Evolutionary conservation across 2,113 vertebrate genomes (phyloP).

Genomic region (Pantherophis guttatus): DNA sequence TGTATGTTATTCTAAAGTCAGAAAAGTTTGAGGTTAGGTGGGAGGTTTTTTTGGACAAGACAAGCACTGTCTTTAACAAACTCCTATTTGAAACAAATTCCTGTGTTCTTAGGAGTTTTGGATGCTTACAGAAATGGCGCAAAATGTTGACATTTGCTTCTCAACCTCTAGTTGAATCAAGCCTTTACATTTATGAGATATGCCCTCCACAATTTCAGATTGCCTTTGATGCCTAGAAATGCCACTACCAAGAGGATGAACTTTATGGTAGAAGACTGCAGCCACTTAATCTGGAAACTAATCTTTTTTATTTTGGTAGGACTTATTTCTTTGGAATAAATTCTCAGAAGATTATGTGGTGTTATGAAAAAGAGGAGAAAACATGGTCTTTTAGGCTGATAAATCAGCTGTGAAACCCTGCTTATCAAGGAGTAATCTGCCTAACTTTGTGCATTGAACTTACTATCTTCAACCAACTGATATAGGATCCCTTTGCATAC

Average conservation of each 20-base stretch:
- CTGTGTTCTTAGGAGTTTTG: background rate
- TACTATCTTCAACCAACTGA: background rate
- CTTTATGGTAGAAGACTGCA: background rate
- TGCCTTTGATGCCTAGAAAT: background rate
- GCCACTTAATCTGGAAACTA: background rate
- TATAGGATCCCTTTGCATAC: background rate
- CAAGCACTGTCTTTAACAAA: background rate
- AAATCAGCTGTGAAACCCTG: background rate
- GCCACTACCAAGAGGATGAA: background rate
- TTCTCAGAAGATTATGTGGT: background rate
- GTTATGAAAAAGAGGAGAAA: background rate
- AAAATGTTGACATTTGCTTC: background rate
- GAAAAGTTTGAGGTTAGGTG: background rate
- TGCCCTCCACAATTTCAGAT: background rate
- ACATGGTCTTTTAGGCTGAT: background rate
- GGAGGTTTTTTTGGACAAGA: background rate
- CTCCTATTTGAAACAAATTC: background rate
- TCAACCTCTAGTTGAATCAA: background rate
- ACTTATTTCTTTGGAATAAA: background rate
- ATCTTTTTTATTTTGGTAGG: background rate
- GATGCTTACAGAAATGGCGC: background rate
- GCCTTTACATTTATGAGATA: background rate
- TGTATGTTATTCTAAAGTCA: background rate
- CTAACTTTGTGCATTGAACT: background rate
- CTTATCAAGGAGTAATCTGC: background rate